Base-by-base conservation (phyloP, 2,113 vertebrate genomes). In the Pangasianodon hypophthalmus region DNA sequence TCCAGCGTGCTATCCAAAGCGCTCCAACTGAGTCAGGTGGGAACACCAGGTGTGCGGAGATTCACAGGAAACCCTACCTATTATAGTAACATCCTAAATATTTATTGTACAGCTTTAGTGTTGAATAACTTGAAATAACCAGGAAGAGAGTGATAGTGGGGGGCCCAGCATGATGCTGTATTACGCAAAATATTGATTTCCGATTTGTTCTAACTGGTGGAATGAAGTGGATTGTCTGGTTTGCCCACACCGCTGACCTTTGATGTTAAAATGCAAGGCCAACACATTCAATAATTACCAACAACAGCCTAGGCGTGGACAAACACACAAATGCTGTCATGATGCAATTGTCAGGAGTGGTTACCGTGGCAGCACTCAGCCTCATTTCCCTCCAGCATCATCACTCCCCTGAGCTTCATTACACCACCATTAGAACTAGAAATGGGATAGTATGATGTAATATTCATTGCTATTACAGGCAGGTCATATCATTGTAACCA, bases 301-400 rank as follows among this genome's bases (percentile, higher is more conserved):
- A 41, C 29, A 69, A 58, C 77, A 58, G 44, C 56, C 80, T 87
- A 54, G 71, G 41, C 79, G 56, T 32, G 2, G 69, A 80, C 19
- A 60, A 56, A 87, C 58, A 44, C 14, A 91, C 73, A 60, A 67
- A 81, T 79, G 50, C 64, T 89, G 29, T 64, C 82, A 48, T 86
- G 80, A 86, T 88, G 86, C 75, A 50, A 77, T 60, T 29, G 21
- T 87, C 80, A 69, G 37, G 50, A 46, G 11, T 77, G 67, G 84
- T 90, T 90, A 71, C 89, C 60, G 52, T 84, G 87, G 80, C 84
- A 91, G 87, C 89, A 88, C 84, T 88, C 67, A 87, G 67, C 84
- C 80, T 89, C 79, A 87, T 87, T 87, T 90, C 91, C 79, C 89
- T 26, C 32, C 21, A 67, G 29, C 64, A 46, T 79, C 46, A 79